Evolutionary conservation across 2,113 vertebrate genomes (phyloP).

Genomic region (Labeo rohita): DNA sequence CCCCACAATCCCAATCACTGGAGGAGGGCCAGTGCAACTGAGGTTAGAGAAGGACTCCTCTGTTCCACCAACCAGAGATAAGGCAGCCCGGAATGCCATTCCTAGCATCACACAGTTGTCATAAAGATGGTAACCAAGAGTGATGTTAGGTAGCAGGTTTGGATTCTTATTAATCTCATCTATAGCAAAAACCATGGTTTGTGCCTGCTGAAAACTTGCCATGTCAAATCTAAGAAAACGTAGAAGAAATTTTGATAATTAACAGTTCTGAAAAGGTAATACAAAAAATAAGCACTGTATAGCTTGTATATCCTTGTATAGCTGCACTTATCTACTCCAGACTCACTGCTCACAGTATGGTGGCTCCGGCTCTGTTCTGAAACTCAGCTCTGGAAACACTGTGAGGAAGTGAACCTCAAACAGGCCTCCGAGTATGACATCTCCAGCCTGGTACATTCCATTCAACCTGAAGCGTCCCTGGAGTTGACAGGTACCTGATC

Average conservation of each 20-base stretch:
- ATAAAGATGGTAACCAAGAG: slow-evolving; percentile 56
- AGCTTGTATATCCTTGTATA: slow-evolving; percentile 40
- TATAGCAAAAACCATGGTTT: slow-evolving; percentile 64
- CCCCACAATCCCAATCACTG: slow-evolving; percentile 54
- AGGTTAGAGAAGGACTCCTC: background rate
- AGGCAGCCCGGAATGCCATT: slow-evolving; percentile 59
- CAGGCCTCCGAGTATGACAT: slow-evolving; percentile 18
- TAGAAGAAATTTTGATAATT: background rate
- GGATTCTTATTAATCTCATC: slow-evolving; percentile 63
- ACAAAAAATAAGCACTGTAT: background rate
- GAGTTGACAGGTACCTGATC: background rate
- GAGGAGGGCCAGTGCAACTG: slow-evolving; percentile 16
- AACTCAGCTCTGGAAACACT: slow-evolving; percentile 11
- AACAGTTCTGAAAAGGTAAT: background rate
- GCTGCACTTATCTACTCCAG: background rate
- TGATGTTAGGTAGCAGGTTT: slow-evolving; percentile 58
- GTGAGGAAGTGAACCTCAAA: slow-evolving; percentile 26
- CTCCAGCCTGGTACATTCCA: slow-evolving; percentile 21
- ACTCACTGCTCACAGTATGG: slow-evolving; percentile 38
- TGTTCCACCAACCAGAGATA: slow-evolving; percentile 52
- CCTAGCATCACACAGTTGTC: slow-evolving; percentile 58
- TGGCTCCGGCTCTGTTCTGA: slow-evolving; percentile 4
- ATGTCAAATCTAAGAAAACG: slow-evolving; percentile 39
- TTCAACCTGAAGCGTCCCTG: background rate
- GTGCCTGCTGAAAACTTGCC: slow-evolving; percentile 55